These are phyloP conservation scores for Anarsia innoxiella DNA, from an alignment of 2,888 invertebrate species.

Conservation along the genomic window DNA sequence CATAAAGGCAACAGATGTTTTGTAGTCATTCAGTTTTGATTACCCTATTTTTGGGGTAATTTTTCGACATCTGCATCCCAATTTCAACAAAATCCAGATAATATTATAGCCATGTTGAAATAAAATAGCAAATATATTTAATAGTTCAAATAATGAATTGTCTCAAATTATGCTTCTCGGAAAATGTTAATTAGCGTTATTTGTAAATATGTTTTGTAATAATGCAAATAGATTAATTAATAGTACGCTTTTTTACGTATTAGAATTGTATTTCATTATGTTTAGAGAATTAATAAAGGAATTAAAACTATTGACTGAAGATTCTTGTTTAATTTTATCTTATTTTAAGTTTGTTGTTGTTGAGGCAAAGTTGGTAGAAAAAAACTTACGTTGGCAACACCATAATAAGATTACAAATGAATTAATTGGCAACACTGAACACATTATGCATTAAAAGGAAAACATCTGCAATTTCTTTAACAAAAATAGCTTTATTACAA, in stretches of 20 bases:
- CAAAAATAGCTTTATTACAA: slow-evolving; percentile 54
- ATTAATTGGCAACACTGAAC: no score
- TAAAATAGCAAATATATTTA: not conserved
- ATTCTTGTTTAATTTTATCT: not conserved
- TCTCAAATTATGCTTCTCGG: slow-evolving; percentile 7
- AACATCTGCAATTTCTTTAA: slow-evolving; percentile 22
- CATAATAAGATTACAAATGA: no score
- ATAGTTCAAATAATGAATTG: not conserved
- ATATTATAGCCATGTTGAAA: no score
- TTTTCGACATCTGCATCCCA: no score
- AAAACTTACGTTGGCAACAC: no score
- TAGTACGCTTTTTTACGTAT: slow-evolving; percentile 55
- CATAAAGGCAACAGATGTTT: no score
- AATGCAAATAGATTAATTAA: slow-evolving; percentile 12
- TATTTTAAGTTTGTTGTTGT: not conserved
- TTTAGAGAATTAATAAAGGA: slow-evolving; percentile 41
- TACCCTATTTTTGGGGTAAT: no score
- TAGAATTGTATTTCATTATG: slow-evolving; percentile 42
- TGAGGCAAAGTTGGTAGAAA: no score
- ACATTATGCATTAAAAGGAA: no score
- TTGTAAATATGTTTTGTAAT: slow-evolving; percentile 10
- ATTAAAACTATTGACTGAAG: slow-evolving; percentile 61
- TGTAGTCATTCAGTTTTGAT: no score
- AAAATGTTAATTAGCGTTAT: slow-evolving; percentile 7
- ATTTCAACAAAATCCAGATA: no score